Conservation (phyloP, 1,140 invertebrate genomes). For the Whitmania pigra region DNA sequence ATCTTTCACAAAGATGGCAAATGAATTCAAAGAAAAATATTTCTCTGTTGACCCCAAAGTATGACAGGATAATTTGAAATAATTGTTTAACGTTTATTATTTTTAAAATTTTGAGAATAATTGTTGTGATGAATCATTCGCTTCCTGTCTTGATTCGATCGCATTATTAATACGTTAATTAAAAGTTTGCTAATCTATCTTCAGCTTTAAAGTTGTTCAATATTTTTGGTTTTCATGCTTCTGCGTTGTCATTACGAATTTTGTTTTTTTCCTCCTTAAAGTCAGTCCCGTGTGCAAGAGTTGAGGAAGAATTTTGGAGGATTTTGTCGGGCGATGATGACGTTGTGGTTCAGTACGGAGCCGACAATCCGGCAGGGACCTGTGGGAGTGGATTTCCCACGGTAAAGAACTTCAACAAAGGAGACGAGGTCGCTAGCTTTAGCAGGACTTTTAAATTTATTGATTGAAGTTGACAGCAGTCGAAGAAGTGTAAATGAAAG, state of each 20-base stretch:
- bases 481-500: no score
- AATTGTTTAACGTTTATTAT: background rate
- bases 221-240: background rate
- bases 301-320: constrained; percentile 96
- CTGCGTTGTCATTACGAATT: background rate
- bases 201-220: background rate
- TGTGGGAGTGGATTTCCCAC: constrained; percentile 97
- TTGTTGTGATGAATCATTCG: background rate
- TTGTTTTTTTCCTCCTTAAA: constrained; percentile 16
- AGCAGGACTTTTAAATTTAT: no score
- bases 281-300: constrained; percentile 46
- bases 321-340: constrained; percentile 93
- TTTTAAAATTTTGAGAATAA: background rate
- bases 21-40: constrained; percentile 94
- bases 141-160: background rate
- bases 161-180: background rate
- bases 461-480: no score
- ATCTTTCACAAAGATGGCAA: constrained; percentile 96
- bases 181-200: background rate
- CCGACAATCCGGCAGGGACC: constrained; percentile 94
- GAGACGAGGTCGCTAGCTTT: background rate
- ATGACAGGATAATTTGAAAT: constrained; percentile 39
- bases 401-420: constrained; percentile 50
- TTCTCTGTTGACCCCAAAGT: constrained; percentile 92
- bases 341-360: constrained; percentile 94